Percentiles rank a stretch among this genome's conserved stretches.
Conservation (phyloP, 2,888 invertebrate genomes). For the Brachyopa scutellaris region DNA sequence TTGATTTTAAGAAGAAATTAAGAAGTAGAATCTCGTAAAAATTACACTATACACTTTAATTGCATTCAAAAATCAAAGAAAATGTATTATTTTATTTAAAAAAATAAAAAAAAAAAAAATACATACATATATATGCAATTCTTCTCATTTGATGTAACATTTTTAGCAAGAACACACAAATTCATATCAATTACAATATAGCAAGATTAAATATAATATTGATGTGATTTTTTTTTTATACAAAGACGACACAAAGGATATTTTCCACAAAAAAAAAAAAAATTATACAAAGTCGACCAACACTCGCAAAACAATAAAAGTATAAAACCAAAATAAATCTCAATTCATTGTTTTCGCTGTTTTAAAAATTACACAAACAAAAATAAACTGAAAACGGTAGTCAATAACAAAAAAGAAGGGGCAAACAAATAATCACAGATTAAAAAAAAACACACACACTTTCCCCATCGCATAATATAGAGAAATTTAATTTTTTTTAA, state of each 20-base stretch:
- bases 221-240: no score
- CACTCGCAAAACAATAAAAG: constrained; percentile 28
- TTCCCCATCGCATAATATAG: constrained; percentile 27
- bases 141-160: constrained; percentile 1
- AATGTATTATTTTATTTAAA: not conserved
- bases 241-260: constrained; percentile 37
- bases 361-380: constrained; percentile 54
- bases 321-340: constrained; percentile 24
- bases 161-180: constrained; percentile 35
- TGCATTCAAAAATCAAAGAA: constrained; percentile 11
- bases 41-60: not conserved
- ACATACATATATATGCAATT: not conserved
- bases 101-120: not conserved
- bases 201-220: no score
- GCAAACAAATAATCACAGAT: constrained; percentile 66
- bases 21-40: constrained; percentile 10
- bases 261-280: not conserved
- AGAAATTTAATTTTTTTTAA: not conserved
- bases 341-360: constrained; percentile 21
- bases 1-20: not conserved
- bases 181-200: constrained; percentile 12
- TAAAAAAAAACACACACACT: constrained; percentile 47
- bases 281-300: not conserved
- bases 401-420: constrained; percentile 63
- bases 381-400: constrained; percentile 62